Conservation (phyloP, 1,140 invertebrate species). For the Coptotermes formosanus region DNA sequence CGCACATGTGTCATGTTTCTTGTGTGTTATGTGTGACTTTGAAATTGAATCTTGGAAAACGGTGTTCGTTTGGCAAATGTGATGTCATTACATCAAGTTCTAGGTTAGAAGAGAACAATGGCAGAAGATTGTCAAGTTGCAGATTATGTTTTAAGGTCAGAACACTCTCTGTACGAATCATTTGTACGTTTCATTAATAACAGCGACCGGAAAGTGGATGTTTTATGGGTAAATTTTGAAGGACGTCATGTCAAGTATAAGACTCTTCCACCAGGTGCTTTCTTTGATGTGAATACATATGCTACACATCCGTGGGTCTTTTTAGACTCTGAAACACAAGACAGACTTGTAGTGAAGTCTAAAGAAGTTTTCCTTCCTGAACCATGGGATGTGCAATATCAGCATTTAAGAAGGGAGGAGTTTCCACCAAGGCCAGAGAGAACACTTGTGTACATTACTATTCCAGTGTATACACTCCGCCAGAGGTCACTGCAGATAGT, state of each 20-base stretch:
- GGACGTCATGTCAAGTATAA: constrained; percentile 59
- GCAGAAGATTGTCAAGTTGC: background rate
- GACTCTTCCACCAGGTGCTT: constrained; percentile 51
- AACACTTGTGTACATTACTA: constrained; percentile 43
- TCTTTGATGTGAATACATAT: constrained; percentile 66
- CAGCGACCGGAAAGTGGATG: constrained; percentile 58
- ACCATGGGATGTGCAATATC: constrained; percentile 39
- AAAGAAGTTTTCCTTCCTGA: constrained; percentile 47
- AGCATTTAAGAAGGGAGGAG: constrained; percentile 24
- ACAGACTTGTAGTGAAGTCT: constrained; percentile 48
- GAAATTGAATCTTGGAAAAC: no score
- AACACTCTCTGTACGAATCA: constrained; percentile 42
- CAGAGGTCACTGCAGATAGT: constrained; percentile 45
- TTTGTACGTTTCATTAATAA: constrained; percentile 69
- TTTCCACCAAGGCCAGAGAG: constrained; percentile 38
- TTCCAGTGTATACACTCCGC: constrained; percentile 46
- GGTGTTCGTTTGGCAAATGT: no score
- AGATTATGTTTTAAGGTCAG: constrained; percentile 4
- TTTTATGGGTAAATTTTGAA: constrained; percentile 70
- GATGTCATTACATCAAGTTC: background rate
- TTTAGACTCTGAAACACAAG: constrained; percentile 59
- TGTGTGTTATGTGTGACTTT: no score
- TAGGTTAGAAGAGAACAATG: background rate
- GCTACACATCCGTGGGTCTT: constrained; percentile 74
- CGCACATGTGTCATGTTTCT: no score